These are phyloP conservation scores for Mormyrus lacerda DNA, from an alignment of 2,113 vertebrate species.

Conservation along the genomic window DNA sequence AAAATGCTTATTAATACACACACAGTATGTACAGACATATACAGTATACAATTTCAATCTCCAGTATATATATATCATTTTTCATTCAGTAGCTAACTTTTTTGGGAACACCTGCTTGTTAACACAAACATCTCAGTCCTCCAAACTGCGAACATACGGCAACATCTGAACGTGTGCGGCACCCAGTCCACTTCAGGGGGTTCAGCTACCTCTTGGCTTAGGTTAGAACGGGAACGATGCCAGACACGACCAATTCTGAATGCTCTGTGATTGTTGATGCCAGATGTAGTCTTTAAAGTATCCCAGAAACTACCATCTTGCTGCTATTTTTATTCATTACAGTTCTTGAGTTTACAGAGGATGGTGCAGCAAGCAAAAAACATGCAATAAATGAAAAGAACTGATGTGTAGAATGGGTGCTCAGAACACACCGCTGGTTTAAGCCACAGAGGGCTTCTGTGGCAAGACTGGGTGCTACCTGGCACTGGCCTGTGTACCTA, in stretches of 20 bases:
- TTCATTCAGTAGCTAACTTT: neutral
- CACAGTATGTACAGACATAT: neutral
- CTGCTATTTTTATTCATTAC: neutral
- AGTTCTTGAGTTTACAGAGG: neutral
- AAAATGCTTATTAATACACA: neutral
- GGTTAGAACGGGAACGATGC: neutral
- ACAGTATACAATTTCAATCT: neutral
- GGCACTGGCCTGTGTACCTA: neutral
- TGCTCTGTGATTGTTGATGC: neutral
- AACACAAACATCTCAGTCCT: neutral
- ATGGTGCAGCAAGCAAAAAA: neutral
- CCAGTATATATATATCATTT: neutral
- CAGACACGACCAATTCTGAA: neutral
- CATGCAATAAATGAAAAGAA: neutral
- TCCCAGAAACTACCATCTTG: neutral
- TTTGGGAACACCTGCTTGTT: neutral
- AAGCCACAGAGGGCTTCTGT: neutral
- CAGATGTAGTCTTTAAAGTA: neutral
- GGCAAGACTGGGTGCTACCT: neutral
- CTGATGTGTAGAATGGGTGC: neutral
- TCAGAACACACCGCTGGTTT: neutral
- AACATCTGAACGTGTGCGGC: neutral
- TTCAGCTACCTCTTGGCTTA: neutral
- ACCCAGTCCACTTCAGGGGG: neutral
- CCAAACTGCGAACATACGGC: neutral